Evolutionary conservation across 2,113 vertebrate genomes (phyloP), one percentile per base, ranked within the genome.

Genomic region (Balaeniceps rex): DNA sequence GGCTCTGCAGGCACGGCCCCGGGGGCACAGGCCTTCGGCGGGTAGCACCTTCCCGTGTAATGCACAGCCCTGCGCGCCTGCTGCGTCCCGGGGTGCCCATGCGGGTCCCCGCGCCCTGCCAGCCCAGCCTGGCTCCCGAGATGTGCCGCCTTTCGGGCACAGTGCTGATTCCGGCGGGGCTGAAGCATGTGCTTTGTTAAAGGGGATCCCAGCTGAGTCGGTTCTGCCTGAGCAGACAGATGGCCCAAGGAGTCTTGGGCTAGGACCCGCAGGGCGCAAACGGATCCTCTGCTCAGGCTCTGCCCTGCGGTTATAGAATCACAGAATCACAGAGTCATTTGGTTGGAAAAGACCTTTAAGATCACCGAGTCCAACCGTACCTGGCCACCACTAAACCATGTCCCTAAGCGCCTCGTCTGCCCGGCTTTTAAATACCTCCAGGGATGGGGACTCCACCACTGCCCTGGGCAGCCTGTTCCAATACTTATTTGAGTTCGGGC

Each of bases 161-260:
- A 3, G 19, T n/a, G 28, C 64, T 47, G 36, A 42, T 34, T 46
- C 68, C 2, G 2, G 38, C 0, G 0, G 19, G 33, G 4, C 4
- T 44, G 31, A 40, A 81, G 49, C 16, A 2, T 4, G 11, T 38
- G 54, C 51, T 54, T 61, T 33, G 6, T 21, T 24, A 58, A 31
- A 88, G 25, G 14, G 17, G 7, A 66, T 74, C 18, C 63, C 51
- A 42, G 2, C 0, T 7, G 36, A 25, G 33, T 25, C 0, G 1
- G 25, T n/a, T 61, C 44, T 68, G 52, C 58, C 24, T 19, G 19
- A 58, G 44, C 4, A 74, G 66, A 49, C 44, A 86, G 40, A 23
- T 25, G 49, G 49, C 51, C 64, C 70, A 68, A 77, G 55, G 51
- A 81, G 8, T 25, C 36, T 72, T 0, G 3, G 47, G 19, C 55